A percentile compares a stretch with the other conserved stretches of the same genome.
phyloP scores from a whole-genome alignment of 2,113 vertebrate genomes.

The Gadus chalcogrammus region DNA sequence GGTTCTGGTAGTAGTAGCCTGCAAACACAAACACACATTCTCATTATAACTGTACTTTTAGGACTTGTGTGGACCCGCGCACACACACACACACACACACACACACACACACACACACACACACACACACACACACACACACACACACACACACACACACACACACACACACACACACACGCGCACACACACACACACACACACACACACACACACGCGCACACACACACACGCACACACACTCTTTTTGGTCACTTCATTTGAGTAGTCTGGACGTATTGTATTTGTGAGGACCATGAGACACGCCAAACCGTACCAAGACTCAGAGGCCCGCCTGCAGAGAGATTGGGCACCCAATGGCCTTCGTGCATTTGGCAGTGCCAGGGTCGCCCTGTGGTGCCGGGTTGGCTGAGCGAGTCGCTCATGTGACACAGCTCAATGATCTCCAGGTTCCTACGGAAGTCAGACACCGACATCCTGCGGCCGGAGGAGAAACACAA shows the following conservation, averaged over 20 bases:
- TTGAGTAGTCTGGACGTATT: background rate
- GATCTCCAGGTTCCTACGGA: slow-evolving; percentile 66
- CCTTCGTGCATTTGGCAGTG: slow-evolving; percentile 61
- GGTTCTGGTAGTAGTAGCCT: slow-evolving; percentile 67
- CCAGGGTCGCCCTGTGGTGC: slow-evolving; percentile 52
- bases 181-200: background rate
- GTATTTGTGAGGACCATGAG: background rate
- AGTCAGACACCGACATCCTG: slow-evolving; percentile 76
- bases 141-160: slow-evolving; percentile 21
- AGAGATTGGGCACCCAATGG: slow-evolving; percentile 55
- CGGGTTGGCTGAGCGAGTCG: slow-evolving; percentile 22
- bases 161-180: slow-evolving; percentile 8
- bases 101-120: too few species aligned
- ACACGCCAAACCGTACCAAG: slow-evolving; percentile 28
- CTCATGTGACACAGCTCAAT: slow-evolving; percentile 76
- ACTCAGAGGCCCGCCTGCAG: slow-evolving; percentile 56
- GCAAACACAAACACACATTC: slow-evolving; percentile 6
- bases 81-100: background rate
- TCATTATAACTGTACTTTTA: background rate
- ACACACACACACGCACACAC: background rate
- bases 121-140: too few species aligned
- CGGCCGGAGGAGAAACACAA: background rate
- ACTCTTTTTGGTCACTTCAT: background rate
- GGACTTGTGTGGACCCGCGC: background rate
- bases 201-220: slow-evolving; percentile 10